Conservation (phyloP, 2,797 vertebrate species). For the Oreochromis mossambicus region DNA sequence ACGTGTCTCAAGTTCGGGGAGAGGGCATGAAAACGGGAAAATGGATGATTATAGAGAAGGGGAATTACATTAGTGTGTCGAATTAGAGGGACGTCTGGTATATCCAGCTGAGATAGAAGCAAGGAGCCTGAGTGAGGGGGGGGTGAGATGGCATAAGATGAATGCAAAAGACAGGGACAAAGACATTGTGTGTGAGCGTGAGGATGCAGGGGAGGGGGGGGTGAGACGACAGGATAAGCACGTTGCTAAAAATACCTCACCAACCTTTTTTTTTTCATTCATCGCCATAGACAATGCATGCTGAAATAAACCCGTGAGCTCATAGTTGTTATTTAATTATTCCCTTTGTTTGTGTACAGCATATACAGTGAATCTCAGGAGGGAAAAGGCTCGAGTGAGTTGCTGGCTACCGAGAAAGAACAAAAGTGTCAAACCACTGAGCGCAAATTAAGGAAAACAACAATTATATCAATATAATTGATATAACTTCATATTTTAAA, state of each 20-base stretch:
- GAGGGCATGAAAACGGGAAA: constrained; percentile 70
- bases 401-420: constrained; percentile 24
- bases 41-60: constrained; percentile 70
- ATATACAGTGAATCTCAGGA: not conserved
- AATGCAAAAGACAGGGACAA: constrained; percentile 62
- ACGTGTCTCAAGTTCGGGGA: constrained; percentile 61
- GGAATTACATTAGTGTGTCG: constrained; percentile 70
- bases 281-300: constrained; percentile 25
- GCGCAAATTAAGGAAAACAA: constrained; percentile 35
- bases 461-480: constrained; percentile 6
- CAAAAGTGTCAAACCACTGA: constrained; percentile 23
- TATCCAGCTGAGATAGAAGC: constrained; percentile 68
- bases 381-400: not conserved
- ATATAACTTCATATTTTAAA: not conserved
- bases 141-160: constrained; percentile 48
- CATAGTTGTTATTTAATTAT: constrained; percentile 60
- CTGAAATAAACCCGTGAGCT: constrained; percentile 55
- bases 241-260: constrained; percentile 59
- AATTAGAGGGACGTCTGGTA: constrained; percentile 71
- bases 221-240: constrained; percentile 58
- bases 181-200: constrained; percentile 50
- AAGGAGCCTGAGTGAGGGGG: constrained; percentile 42
- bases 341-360: constrained; percentile 18
- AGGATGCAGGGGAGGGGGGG: constrained; percentile 47
- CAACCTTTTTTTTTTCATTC: constrained; percentile 17